phyloP scores from a whole-genome alignment of 2,113 vertebrate species.

The Plectropomus leopardus region DNA sequence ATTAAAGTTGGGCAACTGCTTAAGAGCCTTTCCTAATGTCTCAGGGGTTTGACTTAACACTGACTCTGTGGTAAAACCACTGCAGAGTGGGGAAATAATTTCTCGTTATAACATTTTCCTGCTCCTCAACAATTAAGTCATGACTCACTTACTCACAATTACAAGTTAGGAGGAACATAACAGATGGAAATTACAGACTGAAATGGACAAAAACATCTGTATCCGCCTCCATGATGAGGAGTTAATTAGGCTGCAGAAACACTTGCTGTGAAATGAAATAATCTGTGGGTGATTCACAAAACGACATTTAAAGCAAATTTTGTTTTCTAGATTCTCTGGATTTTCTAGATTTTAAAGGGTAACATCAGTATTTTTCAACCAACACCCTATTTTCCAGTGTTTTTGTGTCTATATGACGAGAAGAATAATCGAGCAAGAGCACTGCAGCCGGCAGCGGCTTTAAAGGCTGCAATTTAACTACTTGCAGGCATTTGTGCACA shows the following conservation, averaged over 20 bases:
- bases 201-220: slow-evolving; percentile 25
- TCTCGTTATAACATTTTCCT: slow-evolving; percentile 24
- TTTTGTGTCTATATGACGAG: no score
- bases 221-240: slow-evolving; percentile 23
- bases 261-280: background rate
- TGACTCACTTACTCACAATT: slow-evolving; percentile 54
- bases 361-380: no score
- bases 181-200: slow-evolving; percentile 37
- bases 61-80: slow-evolving; percentile 27
- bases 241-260: slow-evolving; percentile 19
- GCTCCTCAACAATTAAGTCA: slow-evolving; percentile 24
- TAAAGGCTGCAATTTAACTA: no score
- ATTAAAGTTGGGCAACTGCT: slow-evolving; percentile 45
- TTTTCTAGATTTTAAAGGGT: no score
- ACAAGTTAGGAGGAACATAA: slow-evolving; percentile 43
- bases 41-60: background rate
- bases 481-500: no score
- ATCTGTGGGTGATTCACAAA: background rate
- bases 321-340: background rate
- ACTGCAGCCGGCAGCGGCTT: no score
- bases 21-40: background rate
- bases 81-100: slow-evolving; percentile 46
- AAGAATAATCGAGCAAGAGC: no score
- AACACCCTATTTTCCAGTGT: no score
- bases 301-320: background rate